These are phyloP conservation scores for Eonycteris spelaea DNA, from an alignment of 2,113 vertebrate genomes.

Conservation along the genomic window DNA sequence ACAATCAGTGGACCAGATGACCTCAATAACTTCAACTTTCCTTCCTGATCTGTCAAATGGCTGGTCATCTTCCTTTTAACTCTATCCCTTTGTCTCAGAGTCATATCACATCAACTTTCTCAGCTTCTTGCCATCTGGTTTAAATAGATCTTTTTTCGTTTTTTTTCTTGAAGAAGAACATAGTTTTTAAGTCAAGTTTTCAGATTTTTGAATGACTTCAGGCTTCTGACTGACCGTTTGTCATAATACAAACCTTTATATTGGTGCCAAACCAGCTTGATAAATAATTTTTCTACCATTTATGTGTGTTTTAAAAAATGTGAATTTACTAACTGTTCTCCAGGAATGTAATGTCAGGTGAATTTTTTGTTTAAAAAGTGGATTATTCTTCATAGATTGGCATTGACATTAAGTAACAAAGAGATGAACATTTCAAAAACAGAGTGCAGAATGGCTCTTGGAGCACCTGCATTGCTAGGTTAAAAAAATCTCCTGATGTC, in stretches of 20 bases:
- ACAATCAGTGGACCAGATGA: background rate
- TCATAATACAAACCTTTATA: slow-evolving; percentile 29
- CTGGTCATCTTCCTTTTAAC: background rate
- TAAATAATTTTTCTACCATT: background rate
- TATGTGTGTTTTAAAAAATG: slow-evolving; percentile 46
- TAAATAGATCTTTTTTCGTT: too few relatives aligned
- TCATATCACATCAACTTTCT: background rate
- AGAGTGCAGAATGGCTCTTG: background rate
- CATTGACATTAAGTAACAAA: background rate
- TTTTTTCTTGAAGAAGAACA: background rate
- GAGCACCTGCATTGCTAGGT: background rate
- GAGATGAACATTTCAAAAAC: background rate
- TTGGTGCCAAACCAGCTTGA: background rate
- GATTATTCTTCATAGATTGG: background rate
- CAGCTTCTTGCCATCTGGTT: background rate
- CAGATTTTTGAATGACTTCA: background rate
- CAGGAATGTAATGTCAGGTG: background rate
- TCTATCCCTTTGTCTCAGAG: background rate
- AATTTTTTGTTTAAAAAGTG: slow-evolving; percentile 48
- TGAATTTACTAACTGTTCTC: slow-evolving; percentile 48
- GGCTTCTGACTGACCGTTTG: background rate
- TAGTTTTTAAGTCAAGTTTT: slow-evolving; percentile 13
- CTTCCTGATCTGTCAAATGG: background rate
- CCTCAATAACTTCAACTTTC: background rate
- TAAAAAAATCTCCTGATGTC: background rate